Conservation (phyloP, 2,797 vertebrate genomes). For the Syncerus caffer region DNA sequence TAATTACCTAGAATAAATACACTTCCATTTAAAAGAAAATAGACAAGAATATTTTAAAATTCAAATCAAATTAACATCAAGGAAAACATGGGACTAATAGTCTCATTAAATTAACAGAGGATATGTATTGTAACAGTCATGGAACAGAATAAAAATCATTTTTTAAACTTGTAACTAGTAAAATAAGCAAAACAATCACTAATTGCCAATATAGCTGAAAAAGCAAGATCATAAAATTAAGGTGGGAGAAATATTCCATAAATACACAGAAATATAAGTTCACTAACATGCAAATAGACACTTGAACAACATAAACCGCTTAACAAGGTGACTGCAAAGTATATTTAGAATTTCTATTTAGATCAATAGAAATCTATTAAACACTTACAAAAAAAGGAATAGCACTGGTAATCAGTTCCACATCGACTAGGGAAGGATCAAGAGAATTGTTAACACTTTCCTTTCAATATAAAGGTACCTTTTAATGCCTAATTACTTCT, state of each 20-base stretch:
- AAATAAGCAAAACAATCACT: not conserved
- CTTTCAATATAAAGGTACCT: not conserved
- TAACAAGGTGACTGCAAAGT: not conserved
- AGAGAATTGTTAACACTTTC: not conserved
- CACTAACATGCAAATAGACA: not conserved
- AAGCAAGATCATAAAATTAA: not conserved
- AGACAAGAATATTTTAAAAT: constrained; percentile 7
- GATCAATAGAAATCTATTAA: not conserved
- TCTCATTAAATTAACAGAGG: not conserved
- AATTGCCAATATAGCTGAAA: not conserved
- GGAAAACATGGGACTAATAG: not conserved
- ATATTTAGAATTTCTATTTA: not conserved
- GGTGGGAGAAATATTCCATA: not conserved
- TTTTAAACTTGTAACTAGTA: not conserved
- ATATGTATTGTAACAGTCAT: not conserved
- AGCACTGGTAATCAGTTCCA: not conserved
- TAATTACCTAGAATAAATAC: not conserved
- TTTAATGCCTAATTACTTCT: not conserved
- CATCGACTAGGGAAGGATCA: not conserved
- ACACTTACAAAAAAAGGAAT: not conserved
- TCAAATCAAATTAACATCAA: not conserved
- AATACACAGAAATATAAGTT: not conserved
- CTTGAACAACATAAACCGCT: not conserved
- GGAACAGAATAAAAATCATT: not conserved
- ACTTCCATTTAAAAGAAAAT: not conserved